Evolutionary conservation across 2,888 invertebrate genomes (phyloP).

Genomic region (Linyphia triangularis): DNA sequence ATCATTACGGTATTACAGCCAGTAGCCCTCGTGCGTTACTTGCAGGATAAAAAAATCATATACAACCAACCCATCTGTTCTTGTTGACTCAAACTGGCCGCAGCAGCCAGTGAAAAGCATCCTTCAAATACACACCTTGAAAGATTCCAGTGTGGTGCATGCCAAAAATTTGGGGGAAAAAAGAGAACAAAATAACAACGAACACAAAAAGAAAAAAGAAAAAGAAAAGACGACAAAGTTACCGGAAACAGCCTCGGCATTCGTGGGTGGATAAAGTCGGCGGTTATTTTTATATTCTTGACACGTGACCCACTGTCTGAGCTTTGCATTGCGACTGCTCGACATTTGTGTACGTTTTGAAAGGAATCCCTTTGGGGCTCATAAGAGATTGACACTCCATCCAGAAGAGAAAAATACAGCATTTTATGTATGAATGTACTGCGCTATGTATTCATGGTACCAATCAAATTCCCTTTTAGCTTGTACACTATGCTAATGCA

Average conservation of each 20-base stretch:
- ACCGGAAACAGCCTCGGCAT: not conserved
- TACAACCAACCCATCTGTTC: no score
- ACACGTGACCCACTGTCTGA: not conserved
- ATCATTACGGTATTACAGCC: no score
- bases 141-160: no score
- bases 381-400: not conserved
- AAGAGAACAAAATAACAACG: not conserved
- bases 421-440: no score
- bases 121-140: not conserved
- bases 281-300: not conserved
- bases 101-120: not conserved
- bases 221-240: not conserved
- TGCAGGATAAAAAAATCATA: no score
- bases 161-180: not conserved
- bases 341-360: conserved; percentile 3
- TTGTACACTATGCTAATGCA: no score
- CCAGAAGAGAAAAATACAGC: not conserved
- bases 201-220: not conserved
- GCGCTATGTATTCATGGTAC: no score
- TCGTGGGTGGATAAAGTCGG: not conserved
- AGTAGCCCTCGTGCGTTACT: no score
- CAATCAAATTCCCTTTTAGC: no score
- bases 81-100: no score
- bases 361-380: not conserved
- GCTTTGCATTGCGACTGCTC: not conserved